Percentiles rank a stretch among this genome's conserved stretches.
phyloP scores from a whole-genome alignment of 2,113 vertebrate species.

The Monarcha castaneiventris region DNA sequence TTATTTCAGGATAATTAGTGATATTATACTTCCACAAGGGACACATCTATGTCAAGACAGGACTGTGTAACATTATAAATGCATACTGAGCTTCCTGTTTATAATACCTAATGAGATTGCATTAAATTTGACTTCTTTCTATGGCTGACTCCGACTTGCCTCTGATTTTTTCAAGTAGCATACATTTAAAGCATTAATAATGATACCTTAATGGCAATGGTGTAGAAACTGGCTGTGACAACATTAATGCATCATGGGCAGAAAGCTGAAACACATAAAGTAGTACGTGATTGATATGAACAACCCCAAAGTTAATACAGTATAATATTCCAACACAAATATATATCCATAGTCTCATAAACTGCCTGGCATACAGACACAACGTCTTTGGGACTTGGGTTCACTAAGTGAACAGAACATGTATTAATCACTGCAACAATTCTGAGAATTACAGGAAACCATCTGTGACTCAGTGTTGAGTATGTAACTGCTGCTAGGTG shows the following conservation, averaged over 20 bases:
- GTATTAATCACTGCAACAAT: not conserved
- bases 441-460: not conserved
- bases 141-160: not conserved
- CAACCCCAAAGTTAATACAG: not conserved
- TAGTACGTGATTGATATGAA: not conserved
- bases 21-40: not conserved
- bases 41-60: not conserved
- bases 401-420: not conserved
- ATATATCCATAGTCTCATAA: not conserved
- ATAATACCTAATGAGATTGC: not conserved
- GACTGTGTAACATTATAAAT: not conserved
- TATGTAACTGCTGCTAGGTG: not conserved
- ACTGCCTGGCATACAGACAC: not conserved
- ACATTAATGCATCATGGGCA: slow-evolving; percentile 86
- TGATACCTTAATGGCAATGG: slow-evolving; percentile 93
- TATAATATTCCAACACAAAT: slow-evolving; percentile 1
- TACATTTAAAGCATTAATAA: slow-evolving; percentile 31
- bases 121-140: not conserved
- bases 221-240: slow-evolving; percentile 95
- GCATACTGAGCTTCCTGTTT: not conserved
- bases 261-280: slow-evolving; percentile 83
- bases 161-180: slow-evolving; percentile 4
- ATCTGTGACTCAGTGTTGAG: not conserved
- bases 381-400: not conserved
- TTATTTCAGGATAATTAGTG: not conserved